Base-by-base conservation (phyloP, 2,113 vertebrate genomes). In the Rhynchomys soricoides region DNA sequence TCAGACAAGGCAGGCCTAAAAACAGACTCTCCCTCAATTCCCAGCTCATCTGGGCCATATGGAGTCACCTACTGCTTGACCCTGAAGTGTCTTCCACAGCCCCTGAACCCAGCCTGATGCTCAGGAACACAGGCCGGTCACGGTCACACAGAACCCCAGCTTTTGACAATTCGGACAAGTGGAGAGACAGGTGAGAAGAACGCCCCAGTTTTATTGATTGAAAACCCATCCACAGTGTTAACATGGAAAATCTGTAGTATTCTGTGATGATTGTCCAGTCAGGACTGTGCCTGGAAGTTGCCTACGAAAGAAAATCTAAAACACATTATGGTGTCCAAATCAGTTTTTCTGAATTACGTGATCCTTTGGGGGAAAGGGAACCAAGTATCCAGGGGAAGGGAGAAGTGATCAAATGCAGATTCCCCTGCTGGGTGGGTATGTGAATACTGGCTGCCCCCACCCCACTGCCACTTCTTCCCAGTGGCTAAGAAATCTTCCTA, bases 251-350 rank as follows among this genome's bases (percentile, higher is more conserved):
- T 96, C 86, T 97, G 91, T 34, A 95, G 97, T 98, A 95, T 97
- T 66, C 96, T 92, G 96, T 97, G 97, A 98, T 12, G 98, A 98
- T 98, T 98, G 98, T 97, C 98, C 97, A 31, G 81, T 95, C 52
- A 89, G 97, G 97, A 93, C 96, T 98, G 83, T 79, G 91, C 95
- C 95, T 97, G 96, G 96, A 96, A 98, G 97, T 96, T 24, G 0
- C 81, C 96, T 96, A 96, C 97, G 97, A 95, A 97, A 97, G 64
- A 66, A 96, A 96, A 93, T 90, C 91, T 96, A 83, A 95, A 95
- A 95, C 86, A 90, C 92, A 89, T 91, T 64, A 81, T 74, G 96
- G 75, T 97, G 96, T 92, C 96, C 96, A 97, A 52, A 95, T 97
- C 96, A 96, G 75, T 96, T 98, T 97, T 92, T 98, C 82, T 93